phyloP scores from a whole-genome alignment of 2,888 invertebrate genomes.

The Mimumesa dahlbomi region DNA sequence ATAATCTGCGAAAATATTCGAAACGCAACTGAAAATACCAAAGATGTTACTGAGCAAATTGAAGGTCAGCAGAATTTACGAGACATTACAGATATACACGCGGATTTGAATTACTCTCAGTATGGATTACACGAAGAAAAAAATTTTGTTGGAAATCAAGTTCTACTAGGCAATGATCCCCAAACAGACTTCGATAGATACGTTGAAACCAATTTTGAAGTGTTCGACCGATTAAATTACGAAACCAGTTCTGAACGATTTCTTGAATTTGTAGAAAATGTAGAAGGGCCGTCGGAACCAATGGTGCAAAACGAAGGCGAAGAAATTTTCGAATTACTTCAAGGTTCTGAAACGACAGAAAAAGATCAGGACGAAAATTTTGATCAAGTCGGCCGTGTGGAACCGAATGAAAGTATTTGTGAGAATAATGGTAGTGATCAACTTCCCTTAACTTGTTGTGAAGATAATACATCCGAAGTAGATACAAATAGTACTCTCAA shows the following conservation, averaged over 20 bases:
- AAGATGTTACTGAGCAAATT: slow-evolving; percentile 16
- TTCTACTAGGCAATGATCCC: slow-evolving; percentile 48
- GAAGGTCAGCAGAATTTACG: slow-evolving; percentile 31
- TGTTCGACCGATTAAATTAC: slow-evolving; percentile 57
- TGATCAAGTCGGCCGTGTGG: slow-evolving; percentile 31
- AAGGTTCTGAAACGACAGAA: slow-evolving; percentile 44
- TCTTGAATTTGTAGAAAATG: slow-evolving; percentile 63
- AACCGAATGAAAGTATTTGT: slow-evolving; percentile 12
- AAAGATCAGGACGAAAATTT: slow-evolving; percentile 54
- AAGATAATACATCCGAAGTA: slow-evolving; percentile 41
- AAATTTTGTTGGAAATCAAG: slow-evolving; percentile 45
- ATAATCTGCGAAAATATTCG: slow-evolving; percentile 9
- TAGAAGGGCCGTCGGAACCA: slow-evolving; percentile 56
- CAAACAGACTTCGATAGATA: slow-evolving; percentile 61
- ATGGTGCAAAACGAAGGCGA: slow-evolving; percentile 68
- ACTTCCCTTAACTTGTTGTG: slow-evolving; percentile 50
- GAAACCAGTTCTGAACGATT: slow-evolving; percentile 63
- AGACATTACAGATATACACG: slow-evolving; percentile 27
- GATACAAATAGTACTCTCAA: slow-evolving; percentile 16
- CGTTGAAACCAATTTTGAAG: slow-evolving; percentile 61
- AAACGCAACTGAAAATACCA: slow-evolving; percentile 1
- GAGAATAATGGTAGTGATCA: slow-evolving; percentile 21
- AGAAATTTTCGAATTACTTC: slow-evolving; percentile 69
- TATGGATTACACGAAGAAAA: slow-evolving; percentile 47
- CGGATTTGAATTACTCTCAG: slow-evolving; percentile 50